Evolutionary conservation across 2,797 vertebrate species (phyloP), one percentile per base, ranked within the genome.

Genomic region (Paratrypauchen microcephalus): DNA sequence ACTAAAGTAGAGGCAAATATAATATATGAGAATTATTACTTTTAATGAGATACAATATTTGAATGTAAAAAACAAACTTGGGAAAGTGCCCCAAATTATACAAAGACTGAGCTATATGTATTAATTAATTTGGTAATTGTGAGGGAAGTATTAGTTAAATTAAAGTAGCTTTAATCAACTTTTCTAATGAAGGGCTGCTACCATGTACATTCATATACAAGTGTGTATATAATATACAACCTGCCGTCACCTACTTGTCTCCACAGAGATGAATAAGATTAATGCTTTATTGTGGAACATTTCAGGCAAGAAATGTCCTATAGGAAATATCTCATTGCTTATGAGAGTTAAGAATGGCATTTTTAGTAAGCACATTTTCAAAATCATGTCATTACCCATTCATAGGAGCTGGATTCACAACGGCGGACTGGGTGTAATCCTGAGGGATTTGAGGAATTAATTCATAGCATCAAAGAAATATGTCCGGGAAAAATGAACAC

Each of bases 391-490:
- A 32, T 15, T 66, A 78, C 72, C 54, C 56, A 57, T 70, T 54
- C 50, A 57, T 11, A 48, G 59, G 2, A 67, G 32, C 1, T 57
- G 55, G 57, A 60, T 61, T 69, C 55, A 47, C 50, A 32, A n/a
- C 56, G 62, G 56, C 30, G 15, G 67, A 71, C 54, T 77, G 60
- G 55, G 69, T 45, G 58, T 54, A 21, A 47, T 63, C 79, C 75
- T 80, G 16, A 58, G 32, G 57, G 45, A 73, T 75, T 75, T 66
- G 66, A 72, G 68, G 72, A 82, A 79, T 69, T 69, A 64, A 73
- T 62, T 73, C 57, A 59, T 7, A n/a, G 15, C 71, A 60, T 24
- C 59, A 21, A 60, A 68, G 70, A 39, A 72, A 81, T 26, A 47
- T 79, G 71, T 62, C 45, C 19, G 55, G 65, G 16, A 68, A 52